A percentile compares a stretch with the other conserved stretches of the same genome.
Evolutionary conservation across 2,888 invertebrate genomes (phyloP).

Genomic region (Micoletzkya japonica): DNA sequence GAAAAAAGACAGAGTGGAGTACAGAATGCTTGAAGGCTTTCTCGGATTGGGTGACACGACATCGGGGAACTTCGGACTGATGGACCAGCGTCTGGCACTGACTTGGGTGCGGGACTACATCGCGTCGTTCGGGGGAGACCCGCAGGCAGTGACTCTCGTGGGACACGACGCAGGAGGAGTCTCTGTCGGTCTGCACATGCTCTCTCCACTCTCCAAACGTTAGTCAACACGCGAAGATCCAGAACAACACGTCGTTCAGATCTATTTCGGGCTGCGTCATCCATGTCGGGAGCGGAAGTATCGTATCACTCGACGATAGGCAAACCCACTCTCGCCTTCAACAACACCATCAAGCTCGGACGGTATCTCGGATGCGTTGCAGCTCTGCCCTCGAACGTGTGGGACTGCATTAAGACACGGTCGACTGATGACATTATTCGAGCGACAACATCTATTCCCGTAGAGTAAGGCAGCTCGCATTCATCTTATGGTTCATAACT

Average conservation of each 20-base stretch:
- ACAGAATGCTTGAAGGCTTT: constrained; percentile 67
- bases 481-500: neutral
- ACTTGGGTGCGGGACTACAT: constrained; percentile 75
- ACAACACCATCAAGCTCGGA: constrained; percentile 62
- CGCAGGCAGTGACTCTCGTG: constrained; percentile 77
- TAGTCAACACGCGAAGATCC: neutral
- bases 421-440: constrained; percentile 57
- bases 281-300: constrained; percentile 63
- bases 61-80: constrained; percentile 69
- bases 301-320: constrained; percentile 62
- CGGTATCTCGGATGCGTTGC: constrained; percentile 59
- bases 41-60: constrained; percentile 69
- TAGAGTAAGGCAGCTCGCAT: constrained; percentile 39
- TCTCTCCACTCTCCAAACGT: constrained; percentile 64
- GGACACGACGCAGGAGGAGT: constrained; percentile 77
- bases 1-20: too few relatives aligned
- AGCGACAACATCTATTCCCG: constrained; percentile 44
- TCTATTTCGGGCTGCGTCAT: constrained; percentile 57
- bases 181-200: constrained; percentile 67
- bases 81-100: constrained; percentile 67
- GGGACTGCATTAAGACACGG: constrained; percentile 59
- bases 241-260: constrained; percentile 36
- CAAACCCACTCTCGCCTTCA: constrained; percentile 60
- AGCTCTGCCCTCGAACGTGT: constrained; percentile 49
- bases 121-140: constrained; percentile 79